Conservation (phyloP, 2,888 invertebrate genomes). For the Eupelmus urozonus region DNA sequence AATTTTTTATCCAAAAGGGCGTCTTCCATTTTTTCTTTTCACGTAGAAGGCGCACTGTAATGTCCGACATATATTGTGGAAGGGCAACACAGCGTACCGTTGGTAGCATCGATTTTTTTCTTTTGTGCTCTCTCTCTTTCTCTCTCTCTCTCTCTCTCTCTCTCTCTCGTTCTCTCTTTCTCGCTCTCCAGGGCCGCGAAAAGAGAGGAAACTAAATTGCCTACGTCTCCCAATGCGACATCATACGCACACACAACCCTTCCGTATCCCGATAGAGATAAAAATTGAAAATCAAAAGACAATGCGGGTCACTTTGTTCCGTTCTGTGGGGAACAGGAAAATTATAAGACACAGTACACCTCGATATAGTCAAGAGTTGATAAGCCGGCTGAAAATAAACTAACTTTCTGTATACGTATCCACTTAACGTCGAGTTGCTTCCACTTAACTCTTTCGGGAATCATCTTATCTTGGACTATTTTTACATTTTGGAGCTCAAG, state of each 20-base stretch:
- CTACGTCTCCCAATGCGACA: background rate
- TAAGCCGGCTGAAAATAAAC: constrained; percentile 46
- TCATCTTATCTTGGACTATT: constrained; percentile 37
- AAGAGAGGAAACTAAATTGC: background rate
- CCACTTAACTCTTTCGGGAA: constrained; percentile 23
- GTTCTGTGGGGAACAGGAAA: no score
- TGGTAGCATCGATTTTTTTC: background rate
- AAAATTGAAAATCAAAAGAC: constrained; percentile 30
- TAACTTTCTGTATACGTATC: background rate
- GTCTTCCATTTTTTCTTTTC: no score
- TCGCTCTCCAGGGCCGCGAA: background rate
- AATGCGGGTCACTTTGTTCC: background rate
- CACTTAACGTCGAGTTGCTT: background rate
- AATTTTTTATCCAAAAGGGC: no score
- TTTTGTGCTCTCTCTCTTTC: no score
- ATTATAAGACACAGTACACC: background rate
- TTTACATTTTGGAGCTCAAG: background rate
- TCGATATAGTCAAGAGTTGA: constrained; percentile 27
- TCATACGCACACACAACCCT: background rate
- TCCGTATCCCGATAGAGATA: background rate
- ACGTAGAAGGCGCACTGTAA: background rate
- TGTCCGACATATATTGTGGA: background rate
- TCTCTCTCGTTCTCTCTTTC: background rate
- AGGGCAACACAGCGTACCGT: no score
- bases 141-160: no score